phyloP scores from a whole-genome alignment of 2,113 vertebrate genomes.

The Cyprinodon variegatus region DNA sequence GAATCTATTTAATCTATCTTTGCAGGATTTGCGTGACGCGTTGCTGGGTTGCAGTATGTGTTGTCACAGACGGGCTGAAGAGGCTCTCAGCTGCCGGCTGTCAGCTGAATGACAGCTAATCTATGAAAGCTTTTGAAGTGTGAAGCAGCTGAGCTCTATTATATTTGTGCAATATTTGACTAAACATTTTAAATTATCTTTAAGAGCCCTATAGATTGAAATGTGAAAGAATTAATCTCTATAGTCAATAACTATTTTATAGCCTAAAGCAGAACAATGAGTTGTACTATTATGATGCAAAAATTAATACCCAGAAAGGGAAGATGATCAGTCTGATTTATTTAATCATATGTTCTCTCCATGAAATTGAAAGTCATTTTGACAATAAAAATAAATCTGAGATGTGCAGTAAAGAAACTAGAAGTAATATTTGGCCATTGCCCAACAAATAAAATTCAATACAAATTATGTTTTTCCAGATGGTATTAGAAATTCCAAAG shows the following conservation, averaged over 20 bases:
- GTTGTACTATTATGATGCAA: not conserved
- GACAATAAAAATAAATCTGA: too few relatives aligned
- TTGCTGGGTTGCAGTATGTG: not conserved
- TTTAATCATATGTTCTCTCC: not conserved
- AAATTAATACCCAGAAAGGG: not conserved
- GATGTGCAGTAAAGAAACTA: too few relatives aligned
- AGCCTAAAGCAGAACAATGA: not conserved
- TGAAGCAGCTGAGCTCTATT: conserved; percentile 52
- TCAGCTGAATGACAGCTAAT: conserved; percentile 58
- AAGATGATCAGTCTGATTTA: too few relatives aligned
- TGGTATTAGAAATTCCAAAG: too few relatives aligned
- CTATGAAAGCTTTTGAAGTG: conserved; percentile 70
- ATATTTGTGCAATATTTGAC: conserved; percentile 38
- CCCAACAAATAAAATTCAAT: too few relatives aligned
- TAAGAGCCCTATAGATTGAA: conserved; percentile 15
- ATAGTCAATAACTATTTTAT: not conserved
- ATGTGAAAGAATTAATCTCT: conserved; percentile 3
- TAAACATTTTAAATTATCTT: not conserved
- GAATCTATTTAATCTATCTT: conserved; percentile 14
- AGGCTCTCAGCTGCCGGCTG: conserved; percentile 69
- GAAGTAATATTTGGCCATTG: too few relatives aligned
- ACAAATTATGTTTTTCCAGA: too few relatives aligned
- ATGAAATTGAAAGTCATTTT: too few relatives aligned
- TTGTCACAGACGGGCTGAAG: conserved; percentile 43
- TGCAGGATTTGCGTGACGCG: conserved; percentile 12